Percentiles rank a stretch among this genome's conserved stretches.
Conservation (phyloP, 2,888 invertebrate species). For the Caenorhabditis macrosperma region DNA sequence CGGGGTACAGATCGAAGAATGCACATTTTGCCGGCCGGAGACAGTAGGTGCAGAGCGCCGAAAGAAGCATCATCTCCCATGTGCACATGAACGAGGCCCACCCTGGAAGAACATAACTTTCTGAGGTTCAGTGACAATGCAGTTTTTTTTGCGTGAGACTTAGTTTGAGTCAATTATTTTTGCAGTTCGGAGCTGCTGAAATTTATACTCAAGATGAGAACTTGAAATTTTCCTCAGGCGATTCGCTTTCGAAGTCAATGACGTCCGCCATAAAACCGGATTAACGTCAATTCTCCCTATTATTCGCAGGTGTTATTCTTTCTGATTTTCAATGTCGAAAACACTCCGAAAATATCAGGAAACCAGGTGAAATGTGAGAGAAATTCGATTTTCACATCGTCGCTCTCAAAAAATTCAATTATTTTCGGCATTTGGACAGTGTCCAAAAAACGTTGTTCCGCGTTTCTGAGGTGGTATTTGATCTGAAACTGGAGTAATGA, state of each 20-base stretch:
- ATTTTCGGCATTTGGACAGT: background rate
- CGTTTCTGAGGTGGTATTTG: too few relatives aligned
- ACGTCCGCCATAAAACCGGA: background rate
- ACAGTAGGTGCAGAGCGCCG: conserved; percentile 70
- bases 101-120: conserved; percentile 62
- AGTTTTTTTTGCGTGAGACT: too few relatives aligned
- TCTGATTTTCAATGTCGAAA: background rate
- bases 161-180: too few relatives aligned
- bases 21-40: conserved; percentile 71
- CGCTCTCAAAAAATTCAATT: background rate
- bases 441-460: background rate
- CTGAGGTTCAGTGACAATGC: too few relatives aligned
- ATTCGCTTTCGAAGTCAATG: background rate
- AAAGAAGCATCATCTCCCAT: conserved; percentile 77
- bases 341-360: background rate
- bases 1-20: conserved; percentile 52
- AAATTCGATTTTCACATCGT: background rate
- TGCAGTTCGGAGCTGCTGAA: too few relatives aligned
- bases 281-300: background rate
- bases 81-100: conserved; percentile 78
- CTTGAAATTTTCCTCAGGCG: too few relatives aligned
- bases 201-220: background rate
- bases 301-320: background rate
- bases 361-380: too few relatives aligned
- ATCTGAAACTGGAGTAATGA: too few relatives aligned